phyloP scores from a whole-genome alignment of 2,888 invertebrate species.

The Drosophila emarginata region DNA sequence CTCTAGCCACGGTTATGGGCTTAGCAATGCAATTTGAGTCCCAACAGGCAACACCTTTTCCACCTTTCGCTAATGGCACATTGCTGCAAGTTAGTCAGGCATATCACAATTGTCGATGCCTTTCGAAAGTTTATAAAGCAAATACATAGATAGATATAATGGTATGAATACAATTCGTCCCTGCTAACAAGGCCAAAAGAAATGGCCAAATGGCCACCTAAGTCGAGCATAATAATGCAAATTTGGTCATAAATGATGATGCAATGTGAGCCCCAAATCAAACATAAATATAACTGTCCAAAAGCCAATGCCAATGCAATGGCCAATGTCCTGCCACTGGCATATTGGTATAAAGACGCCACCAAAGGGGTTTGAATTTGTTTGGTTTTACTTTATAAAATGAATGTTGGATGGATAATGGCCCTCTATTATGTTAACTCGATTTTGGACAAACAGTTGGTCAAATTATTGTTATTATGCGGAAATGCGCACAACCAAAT shows the following conservation, averaged over 20 bases:
- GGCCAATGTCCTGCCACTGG: conserved; percentile 37
- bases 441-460: conserved; percentile 74
- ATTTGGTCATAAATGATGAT: conserved; percentile 57
- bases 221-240: conserved; percentile 70
- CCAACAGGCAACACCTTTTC: conserved; percentile 68
- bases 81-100: conserved; percentile 66
- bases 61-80: conserved; percentile 69
- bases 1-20: neutral
- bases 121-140: conserved; percentile 57
- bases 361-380: conserved; percentile 36
- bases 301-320: conserved; percentile 24
- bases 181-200: conserved; percentile 61
- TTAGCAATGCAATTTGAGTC: conserved; percentile 43
- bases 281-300: conserved; percentile 38
- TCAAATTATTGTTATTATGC: conserved; percentile 76
- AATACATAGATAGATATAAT: conserved; percentile 12
- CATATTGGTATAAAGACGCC: conserved; percentile 42
- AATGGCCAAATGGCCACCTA: conserved; percentile 37
- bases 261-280: conserved; percentile 52
- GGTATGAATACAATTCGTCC: conserved; percentile 24
- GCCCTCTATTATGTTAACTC: conserved; percentile 72
- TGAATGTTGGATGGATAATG: conserved; percentile 38
- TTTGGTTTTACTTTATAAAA: conserved; percentile 19
- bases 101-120: conserved; percentile 58
- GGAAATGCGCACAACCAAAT: conserved; percentile 46